phyloP scores from a whole-genome alignment of 1,140 invertebrate genomes.

The Metopolophium dirhodum region DNA sequence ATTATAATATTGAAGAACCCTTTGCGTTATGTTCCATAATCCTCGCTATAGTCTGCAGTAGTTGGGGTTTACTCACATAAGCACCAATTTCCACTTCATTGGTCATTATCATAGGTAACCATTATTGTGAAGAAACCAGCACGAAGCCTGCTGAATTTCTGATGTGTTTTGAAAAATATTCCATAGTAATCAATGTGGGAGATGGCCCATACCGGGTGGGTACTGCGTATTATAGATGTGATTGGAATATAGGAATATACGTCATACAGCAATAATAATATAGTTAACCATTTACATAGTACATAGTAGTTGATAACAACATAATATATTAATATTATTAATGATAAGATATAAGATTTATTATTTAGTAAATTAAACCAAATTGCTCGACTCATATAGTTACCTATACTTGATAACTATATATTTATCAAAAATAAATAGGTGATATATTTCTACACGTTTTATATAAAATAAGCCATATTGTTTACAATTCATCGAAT shows the following conservation, averaged over 20 bases:
- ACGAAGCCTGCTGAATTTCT: background rate
- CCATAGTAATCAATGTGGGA: background rate
- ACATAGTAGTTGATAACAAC: background rate
- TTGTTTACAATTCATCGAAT: background rate
- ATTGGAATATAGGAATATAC: no score
- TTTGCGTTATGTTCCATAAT: constrained; percentile 46
- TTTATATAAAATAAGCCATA: background rate
- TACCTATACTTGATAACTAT: background rate
- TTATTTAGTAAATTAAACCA: background rate
- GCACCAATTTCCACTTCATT: constrained; percentile 51
- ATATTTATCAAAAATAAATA: background rate
- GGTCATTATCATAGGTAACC: constrained; percentile 34
- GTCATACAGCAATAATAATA: background rate
- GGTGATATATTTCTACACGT: background rate
- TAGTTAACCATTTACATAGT: no score
- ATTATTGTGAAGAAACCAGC: constrained; percentile 5
- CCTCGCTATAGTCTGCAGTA: background rate
- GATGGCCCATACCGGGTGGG: background rate
- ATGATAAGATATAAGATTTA: background rate
- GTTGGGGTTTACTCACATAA: background rate
- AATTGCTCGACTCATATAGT: background rate
- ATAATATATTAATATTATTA: no score
- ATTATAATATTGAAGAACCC: constrained; percentile 48
- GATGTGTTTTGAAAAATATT: constrained; percentile 15
- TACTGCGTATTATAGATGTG: no score